Conservation (phyloP, 2,113 vertebrate species). For the Pseudorasbora parva region DNA sequence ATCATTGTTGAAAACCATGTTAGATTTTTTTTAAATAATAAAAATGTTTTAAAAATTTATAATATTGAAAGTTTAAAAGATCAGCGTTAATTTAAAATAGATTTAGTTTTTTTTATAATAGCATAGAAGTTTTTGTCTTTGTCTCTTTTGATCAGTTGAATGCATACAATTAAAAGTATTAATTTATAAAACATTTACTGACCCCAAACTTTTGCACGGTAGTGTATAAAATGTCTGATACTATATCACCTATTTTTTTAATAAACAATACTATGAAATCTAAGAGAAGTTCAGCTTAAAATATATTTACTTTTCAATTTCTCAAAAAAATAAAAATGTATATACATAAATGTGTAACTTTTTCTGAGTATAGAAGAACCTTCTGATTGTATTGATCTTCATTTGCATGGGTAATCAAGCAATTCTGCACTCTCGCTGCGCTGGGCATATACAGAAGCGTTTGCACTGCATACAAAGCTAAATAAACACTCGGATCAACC, state of each 20-base stretch:
- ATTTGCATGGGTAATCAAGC: neutral
- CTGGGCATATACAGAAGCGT: neutral
- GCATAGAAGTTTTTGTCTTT: too few species aligned
- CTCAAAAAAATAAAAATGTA: slow-evolving; percentile 6
- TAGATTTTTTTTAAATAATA: too few species aligned
- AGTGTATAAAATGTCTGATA: too few species aligned
- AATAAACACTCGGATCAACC: slow-evolving; percentile 27
- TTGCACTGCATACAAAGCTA: neutral
- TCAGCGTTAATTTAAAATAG: neutral
- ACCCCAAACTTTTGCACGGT: neutral
- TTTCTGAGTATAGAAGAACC: neutral
- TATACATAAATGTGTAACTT: neutral
- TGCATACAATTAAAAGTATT: neutral
- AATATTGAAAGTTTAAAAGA: neutral
- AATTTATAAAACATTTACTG: neutral
- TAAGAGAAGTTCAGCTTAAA: neutral
- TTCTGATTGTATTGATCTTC: neutral
- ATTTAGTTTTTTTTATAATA: neutral
- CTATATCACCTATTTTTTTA: neutral
- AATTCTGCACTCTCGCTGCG: neutral
- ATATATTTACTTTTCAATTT: slow-evolving; percentile 24
- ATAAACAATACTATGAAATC: neutral
- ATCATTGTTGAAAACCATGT: neutral
- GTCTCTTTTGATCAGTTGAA: neutral
- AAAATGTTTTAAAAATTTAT: too few species aligned